These are phyloP conservation scores for Leptosomus discolor DNA, from an alignment of 2,113 vertebrate species.

Conservation along the genomic window DNA sequence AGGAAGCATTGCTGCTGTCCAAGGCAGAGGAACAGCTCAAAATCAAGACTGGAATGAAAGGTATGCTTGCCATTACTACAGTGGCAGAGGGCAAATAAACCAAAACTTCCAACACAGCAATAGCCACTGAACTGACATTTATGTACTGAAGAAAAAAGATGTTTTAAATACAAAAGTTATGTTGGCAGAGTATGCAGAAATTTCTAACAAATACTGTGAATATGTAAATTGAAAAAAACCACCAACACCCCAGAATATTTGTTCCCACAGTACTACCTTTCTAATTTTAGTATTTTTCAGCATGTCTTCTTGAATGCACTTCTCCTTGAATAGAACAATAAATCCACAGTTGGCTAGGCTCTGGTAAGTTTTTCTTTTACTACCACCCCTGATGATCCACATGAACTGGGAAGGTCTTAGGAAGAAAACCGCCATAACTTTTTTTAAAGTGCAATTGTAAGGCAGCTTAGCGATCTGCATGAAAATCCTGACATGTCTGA, in stretches of 20 bases:
- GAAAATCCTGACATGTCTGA: neutral
- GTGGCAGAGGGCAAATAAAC: neutral
- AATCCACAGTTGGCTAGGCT: neutral
- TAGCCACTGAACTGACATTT: neutral
- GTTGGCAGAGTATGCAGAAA: neutral
- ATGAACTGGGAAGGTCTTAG: neutral
- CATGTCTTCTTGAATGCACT: neutral
- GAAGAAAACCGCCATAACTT: neutral
- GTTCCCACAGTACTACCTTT: neutral
- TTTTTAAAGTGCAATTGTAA: neutral
- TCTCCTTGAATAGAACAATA: neutral
- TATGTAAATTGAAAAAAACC: neutral
- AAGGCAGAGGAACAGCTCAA: neutral
- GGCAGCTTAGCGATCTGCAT: neutral
- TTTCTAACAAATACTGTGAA: neutral
- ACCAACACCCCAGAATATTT: neutral
- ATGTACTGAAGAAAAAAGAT: neutral
- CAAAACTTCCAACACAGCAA: neutral
- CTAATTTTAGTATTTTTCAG: neutral
- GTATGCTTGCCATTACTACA: neutral
- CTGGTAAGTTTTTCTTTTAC: neutral
- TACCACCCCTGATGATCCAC: neutral
- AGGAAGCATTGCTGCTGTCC: neutral
- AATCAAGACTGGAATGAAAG: neutral
- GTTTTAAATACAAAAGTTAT: neutral